Conservation (phyloP, 1,140 invertebrate species). For the Mizuhopecten yessoensis region DNA sequence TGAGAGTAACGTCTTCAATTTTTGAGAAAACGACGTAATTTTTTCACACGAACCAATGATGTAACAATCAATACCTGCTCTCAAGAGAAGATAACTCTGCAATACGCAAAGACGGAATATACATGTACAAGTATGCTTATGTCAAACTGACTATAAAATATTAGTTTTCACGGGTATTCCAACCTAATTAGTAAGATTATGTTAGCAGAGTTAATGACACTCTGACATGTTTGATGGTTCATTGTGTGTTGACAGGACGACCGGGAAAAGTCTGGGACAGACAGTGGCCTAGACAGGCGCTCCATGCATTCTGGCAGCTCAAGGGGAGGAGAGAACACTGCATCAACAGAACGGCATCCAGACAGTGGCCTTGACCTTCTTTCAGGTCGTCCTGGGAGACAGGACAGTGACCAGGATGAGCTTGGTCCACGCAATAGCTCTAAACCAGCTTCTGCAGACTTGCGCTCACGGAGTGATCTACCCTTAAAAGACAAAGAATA, state of each 20-base stretch:
- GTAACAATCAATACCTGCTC: too few species aligned
- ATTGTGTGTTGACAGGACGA: slow-evolving; percentile 46
- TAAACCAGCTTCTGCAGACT: neutral
- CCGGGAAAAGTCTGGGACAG: slow-evolving; percentile 49
- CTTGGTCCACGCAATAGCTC: neutral
- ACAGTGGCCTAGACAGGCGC: slow-evolving; percentile 55
- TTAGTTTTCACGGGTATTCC: too few species aligned
- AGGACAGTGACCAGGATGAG: slow-evolving; percentile 47
- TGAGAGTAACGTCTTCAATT: too few species aligned
- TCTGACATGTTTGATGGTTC: neutral
- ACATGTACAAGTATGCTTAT: too few species aligned
- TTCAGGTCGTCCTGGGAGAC: neutral
- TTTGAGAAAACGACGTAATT: too few species aligned
- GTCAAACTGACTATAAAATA: neutral
- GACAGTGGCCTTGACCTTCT: slow-evolving; percentile 44
- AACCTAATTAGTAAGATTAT: too few species aligned
- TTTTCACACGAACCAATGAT: too few species aligned
- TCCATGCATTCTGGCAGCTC: slow-evolving; percentile 43
- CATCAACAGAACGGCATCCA: slow-evolving; percentile 12
- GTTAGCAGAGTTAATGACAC: too few species aligned
- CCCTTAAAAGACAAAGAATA: neutral
- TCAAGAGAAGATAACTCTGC: too few species aligned
- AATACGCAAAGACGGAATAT: too few species aligned
- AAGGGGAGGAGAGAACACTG: slow-evolving; percentile 39
- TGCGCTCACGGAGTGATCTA: neutral